Conservation (phyloP, 1,140 invertebrate species). For the Diabrotica virgifera region DNA sequence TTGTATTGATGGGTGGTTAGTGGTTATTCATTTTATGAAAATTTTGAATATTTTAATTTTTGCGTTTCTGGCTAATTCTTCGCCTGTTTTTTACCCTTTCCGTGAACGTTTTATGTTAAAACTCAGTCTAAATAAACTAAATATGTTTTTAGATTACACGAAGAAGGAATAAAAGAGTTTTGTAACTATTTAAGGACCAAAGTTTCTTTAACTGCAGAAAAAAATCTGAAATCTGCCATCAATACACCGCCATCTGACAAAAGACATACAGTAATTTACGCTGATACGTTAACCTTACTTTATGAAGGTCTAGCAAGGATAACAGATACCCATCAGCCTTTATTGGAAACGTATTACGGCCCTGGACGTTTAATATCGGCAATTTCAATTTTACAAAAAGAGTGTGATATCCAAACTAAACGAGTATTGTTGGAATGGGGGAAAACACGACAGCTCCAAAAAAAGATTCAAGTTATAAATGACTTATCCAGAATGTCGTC, state of each 20-base stretch:
- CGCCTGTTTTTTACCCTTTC: no score
- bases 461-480: constrained; percentile 60
- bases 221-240: constrained; percentile 65
- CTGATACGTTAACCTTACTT: constrained; percentile 77
- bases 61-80: no score
- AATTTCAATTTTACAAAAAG: constrained; percentile 73
- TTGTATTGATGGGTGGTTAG: no score
- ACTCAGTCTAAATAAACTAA: no score
- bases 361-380: constrained; percentile 72
- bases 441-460: constrained; percentile 67
- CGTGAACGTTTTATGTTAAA: no score
- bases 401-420: constrained; percentile 77
- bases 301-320: constrained; percentile 88
- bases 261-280: constrained; percentile 71
- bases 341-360: constrained; percentile 94
- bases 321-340: constrained; percentile 87
- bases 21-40: no score
- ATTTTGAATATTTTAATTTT: no score
- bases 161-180: constrained; percentile 88
- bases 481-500: constrained; percentile 52
- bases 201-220: constrained; percentile 70
- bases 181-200: constrained; percentile 87
- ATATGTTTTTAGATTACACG: constrained; percentile 59
- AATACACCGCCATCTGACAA: constrained; percentile 66
- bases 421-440: constrained; percentile 76